phyloP scores from a whole-genome alignment of 2,113 vertebrate genomes.

The Semnopithecus entellus region DNA sequence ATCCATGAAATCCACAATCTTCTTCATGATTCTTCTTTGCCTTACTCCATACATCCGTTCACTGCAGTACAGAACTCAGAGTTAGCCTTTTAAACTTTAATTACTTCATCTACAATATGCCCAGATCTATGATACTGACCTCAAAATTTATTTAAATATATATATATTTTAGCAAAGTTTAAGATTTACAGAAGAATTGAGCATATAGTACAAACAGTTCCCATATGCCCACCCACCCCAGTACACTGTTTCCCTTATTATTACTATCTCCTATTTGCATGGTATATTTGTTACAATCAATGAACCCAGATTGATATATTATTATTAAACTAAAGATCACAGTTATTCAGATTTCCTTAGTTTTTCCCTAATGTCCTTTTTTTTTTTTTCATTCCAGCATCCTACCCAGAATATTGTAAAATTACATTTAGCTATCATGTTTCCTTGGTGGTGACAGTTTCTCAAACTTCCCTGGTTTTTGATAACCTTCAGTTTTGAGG shows the following conservation, averaged over 20 bases:
- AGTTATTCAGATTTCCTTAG: background rate
- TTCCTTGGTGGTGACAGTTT: background rate
- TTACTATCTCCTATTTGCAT: background rate
- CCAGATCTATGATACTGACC: background rate
- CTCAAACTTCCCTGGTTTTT: background rate
- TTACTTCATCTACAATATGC: background rate
- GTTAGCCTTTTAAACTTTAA: background rate
- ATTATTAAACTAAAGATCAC: background rate
- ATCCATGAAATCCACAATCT: accelerated
- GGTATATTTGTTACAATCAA: background rate
- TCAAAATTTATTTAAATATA: background rate
- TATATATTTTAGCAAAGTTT: background rate
- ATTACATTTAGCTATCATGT: background rate
- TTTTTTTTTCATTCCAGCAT: background rate
- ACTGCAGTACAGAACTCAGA: background rate
- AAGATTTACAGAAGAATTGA: background rate
- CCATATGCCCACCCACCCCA: background rate
- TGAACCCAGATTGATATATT: background rate
- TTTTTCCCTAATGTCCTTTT: background rate
- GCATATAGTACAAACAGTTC: background rate
- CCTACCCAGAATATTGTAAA: background rate
- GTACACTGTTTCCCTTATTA: background rate
- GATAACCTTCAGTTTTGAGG: background rate
- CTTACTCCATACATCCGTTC: background rate
- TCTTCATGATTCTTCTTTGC: background rate